These are phyloP conservation scores for Ellobius talpinus DNA, from an alignment of 2,113 vertebrate genomes.

Conservation along the genomic window DNA sequence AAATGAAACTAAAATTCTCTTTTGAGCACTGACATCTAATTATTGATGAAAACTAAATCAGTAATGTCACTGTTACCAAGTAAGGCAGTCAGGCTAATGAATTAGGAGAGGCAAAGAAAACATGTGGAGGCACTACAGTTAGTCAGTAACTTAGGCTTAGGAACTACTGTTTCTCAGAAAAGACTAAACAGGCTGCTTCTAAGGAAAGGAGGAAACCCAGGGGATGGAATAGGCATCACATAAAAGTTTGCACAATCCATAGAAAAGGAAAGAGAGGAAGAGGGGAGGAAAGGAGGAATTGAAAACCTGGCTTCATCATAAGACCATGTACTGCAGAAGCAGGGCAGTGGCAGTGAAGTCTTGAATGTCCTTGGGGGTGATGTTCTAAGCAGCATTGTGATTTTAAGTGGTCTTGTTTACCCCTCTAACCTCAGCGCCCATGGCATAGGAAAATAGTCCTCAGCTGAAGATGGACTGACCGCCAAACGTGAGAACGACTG, in stretches of 20 bases:
- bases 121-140: not conserved
- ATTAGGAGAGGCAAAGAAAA: not conserved
- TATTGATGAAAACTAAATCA: not conserved
- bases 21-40: not conserved
- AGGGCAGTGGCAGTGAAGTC: rapidly evolving
- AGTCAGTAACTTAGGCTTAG: not conserved
- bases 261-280: not conserved
- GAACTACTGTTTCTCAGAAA: not conserved
- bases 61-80: not conserved
- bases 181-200: not conserved
- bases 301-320: not conserved
- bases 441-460: not conserved
- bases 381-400: not conserved
- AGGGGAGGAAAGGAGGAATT: too few species aligned
- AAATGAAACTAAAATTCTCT: not conserved
- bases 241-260: not conserved
- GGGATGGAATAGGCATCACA: not conserved
- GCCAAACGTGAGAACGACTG: not conserved
- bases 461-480: not conserved
- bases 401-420: not conserved
- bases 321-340: not conserved
- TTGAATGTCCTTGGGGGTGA: not conserved
- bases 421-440: not conserved
- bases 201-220: not conserved
- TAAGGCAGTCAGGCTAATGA: not conserved